These are phyloP conservation scores for Stegostoma tigrinum DNA, from an alignment of 2,113 vertebrate species.

Conservation along the genomic window DNA sequence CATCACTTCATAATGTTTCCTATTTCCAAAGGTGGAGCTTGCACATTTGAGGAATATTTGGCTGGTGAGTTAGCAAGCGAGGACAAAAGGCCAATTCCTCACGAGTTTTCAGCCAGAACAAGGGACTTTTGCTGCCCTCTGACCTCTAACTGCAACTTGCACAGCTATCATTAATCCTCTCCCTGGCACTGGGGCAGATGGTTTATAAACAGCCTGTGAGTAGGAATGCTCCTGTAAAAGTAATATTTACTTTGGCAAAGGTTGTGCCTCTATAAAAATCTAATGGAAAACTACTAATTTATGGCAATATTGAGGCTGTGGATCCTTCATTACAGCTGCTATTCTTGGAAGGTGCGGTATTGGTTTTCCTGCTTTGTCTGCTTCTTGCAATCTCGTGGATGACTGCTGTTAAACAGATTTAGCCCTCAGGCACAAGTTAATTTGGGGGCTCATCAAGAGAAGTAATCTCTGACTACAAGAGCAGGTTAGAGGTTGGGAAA, in stretches of 20 bases:
- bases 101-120: background rate
- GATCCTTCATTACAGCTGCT: background rate
- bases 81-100: background rate
- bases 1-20: background rate
- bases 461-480: no score
- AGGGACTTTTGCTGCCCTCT: background rate
- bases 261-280: background rate
- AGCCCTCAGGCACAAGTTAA: background rate
- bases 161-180: background rate
- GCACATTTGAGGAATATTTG: background rate
- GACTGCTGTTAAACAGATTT: background rate
- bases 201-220: background rate
- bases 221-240: background rate
- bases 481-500: no score
- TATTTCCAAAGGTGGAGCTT: background rate
- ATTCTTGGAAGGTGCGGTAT: background rate
- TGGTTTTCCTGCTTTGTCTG: background rate
- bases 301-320: background rate
- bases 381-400: background rate
- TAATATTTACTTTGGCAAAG: constrained; percentile 25
- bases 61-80: background rate
- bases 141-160: background rate
- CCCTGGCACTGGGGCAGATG: background rate
- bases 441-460: background rate
- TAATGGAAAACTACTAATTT: background rate